Percentiles rank a stretch among this genome's conserved stretches.
Conservation (phyloP, 2,888 invertebrate genomes). For the Tuberolachnus salignus region DNA sequence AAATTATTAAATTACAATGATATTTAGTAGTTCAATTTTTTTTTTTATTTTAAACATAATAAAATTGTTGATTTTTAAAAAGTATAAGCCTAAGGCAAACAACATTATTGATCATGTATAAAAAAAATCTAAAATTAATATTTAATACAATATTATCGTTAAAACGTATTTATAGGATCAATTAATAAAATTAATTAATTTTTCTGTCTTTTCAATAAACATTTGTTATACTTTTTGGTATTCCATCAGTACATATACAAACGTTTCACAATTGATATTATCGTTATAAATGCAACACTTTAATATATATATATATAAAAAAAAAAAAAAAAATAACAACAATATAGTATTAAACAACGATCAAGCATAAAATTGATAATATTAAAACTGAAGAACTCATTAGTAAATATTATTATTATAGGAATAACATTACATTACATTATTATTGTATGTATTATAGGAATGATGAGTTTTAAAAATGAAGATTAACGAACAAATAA, state of each 20-base stretch:
- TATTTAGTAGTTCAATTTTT: constrained; percentile 12
- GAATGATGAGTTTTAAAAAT: constrained; percentile 29
- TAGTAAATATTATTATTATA: constrained; percentile 2
- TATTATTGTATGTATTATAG: constrained; percentile 14
- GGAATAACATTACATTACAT: constrained; percentile 16
- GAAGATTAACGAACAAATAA: constrained; percentile 11
- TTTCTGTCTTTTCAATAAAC: constrained; percentile 16
- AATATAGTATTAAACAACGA: constrained; percentile 10
- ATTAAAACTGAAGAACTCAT: constrained; percentile 28
- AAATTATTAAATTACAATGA: constrained; percentile 38
- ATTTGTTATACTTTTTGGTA: background rate
- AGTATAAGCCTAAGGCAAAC: constrained; percentile 24
- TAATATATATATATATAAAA: too few relatives aligned
- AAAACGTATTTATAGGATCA: background rate
- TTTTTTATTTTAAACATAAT: constrained; percentile 13
- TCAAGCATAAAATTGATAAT: constrained; percentile 21
- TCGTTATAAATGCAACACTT: constrained; percentile 28
- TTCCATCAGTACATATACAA: background rate
- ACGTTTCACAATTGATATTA: constrained; percentile 6
- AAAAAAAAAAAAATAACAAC: constrained; percentile 11
- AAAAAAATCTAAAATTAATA: constrained; percentile 1
- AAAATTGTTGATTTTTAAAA: constrained; percentile 7
- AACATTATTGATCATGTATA: constrained; percentile 5
- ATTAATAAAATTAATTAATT: constrained; percentile 13
- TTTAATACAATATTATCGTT: constrained; percentile 7